Base-by-base conservation (phyloP, 2,113 vertebrate genomes). In the Fulmarus glacialis region DNA sequence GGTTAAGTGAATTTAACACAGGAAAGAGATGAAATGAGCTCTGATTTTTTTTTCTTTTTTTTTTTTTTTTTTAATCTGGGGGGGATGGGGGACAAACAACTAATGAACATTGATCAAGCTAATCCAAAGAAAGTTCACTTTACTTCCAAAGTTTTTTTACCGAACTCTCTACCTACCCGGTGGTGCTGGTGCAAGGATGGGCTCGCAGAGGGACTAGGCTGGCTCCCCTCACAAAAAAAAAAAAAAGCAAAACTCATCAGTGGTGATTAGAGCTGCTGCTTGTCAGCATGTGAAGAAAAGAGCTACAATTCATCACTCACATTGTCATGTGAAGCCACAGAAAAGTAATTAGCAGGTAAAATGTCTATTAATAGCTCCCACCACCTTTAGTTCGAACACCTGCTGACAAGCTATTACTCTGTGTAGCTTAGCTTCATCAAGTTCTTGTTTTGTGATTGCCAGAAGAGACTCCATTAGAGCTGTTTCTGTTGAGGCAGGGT, bases 341-440 rank as follows among this genome's bases (percentile, higher is more conserved):
- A 90, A 94, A 95, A 91, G 89, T 94, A 97, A 97, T 97, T 97
- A 97, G 89, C 74, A 95, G 93, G 95, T 96, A 96, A 80, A 85
- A 87, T 66, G 7, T 82, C 89, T 97, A 94, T 97, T 96, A 96
- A 97, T 94, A 96, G 81, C 29, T 91, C 48, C 66, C 17, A 70
- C 81, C 71, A 96, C 53, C 58, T 90, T 96, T 74, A 82, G 77
- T 68, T 96, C 1, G 3, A 94, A 82, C 84, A 96, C 87, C 91
- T 88, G 93, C 89, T 96, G 95, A 73, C 79, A 93, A 91, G 89
- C 78, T 96, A 83, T 96, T 97, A 56, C 89, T 83, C 87, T 36
- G 53, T 43, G 40, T 91, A 75, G 66, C 77, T 93, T 56, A 81
- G 74, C 63, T 94, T 93, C 95, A 72, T 90, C 87, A 91, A 43